These are phyloP conservation scores for Tenodera sinensis DNA, from an alignment of 2,888 invertebrate species.

Conservation along the genomic window DNA sequence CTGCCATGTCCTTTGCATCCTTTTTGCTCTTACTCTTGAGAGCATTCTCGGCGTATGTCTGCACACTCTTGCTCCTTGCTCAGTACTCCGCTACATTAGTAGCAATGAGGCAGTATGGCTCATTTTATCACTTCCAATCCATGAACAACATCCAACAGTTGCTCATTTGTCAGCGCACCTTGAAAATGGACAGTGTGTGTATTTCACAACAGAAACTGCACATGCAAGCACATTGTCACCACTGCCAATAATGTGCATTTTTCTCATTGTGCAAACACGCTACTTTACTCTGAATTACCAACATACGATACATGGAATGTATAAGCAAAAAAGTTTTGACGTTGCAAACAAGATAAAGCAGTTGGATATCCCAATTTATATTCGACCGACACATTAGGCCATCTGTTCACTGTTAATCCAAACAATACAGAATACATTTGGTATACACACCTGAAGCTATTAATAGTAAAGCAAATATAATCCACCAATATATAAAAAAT, in stretches of 20 bases:
- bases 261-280: slow-evolving; percentile 33
- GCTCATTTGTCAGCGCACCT: slow-evolving; percentile 36
- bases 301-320: slow-evolving; percentile 33
- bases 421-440: too few species aligned
- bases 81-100: slow-evolving; percentile 35
- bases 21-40: too few species aligned
- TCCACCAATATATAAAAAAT: too few species aligned
- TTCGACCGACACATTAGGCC: slow-evolving; percentile 31
- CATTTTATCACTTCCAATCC: slow-evolving; percentile 38
- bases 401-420: slow-evolving; percentile 40
- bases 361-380: slow-evolving; percentile 26
- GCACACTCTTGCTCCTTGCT: too few species aligned
- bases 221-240: slow-evolving; percentile 31
- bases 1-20: too few species aligned
- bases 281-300: slow-evolving; percentile 23
- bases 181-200: slow-evolving; percentile 39
- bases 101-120: slow-evolving; percentile 38
- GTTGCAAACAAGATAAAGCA: slow-evolving; percentile 22
- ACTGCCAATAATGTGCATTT: slow-evolving; percentile 33
- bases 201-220: slow-evolving; percentile 39
- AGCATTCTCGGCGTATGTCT: too few species aligned
- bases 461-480: too few species aligned
- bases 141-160: slow-evolving; percentile 37
- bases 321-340: not conserved
- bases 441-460: too few species aligned